Base-by-base conservation (phyloP, 2,888 invertebrate species). In the Caenorhabditis sulstoni region DNA sequence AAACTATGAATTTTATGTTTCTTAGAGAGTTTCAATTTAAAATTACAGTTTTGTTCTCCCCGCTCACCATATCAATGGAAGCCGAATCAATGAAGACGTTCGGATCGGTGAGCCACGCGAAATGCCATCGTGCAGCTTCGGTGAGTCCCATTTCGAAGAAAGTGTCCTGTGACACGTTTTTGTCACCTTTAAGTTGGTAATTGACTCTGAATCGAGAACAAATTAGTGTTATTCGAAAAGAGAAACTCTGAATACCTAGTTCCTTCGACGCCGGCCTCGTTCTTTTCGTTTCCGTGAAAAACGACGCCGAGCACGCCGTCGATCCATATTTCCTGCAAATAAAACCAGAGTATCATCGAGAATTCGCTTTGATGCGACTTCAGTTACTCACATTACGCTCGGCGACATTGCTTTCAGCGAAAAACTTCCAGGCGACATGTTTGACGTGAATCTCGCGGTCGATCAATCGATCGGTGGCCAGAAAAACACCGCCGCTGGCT, bases 21-120 rank as follows among this genome's bases (percentile, higher is more conserved):
- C n/a, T n/a, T n/a, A n/a, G n/a, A n/a, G n/a, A n/a, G n/a, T n/a
- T n/a, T n/a, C n/a, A n/a, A n/a, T n/a, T n/a, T n/a, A n/a, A n/a
- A n/a, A n/a, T n/a, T n/a, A n/a, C n/a, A n/a, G n/a, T n/a, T n/a
- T n/a, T n/a, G n/a, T n/a, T n/a, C n/a, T n/a, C n/a, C n/a, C n/a
- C n/a, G n/a, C n/a, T n/a, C n/a, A n/a, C n/a, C 73, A 73, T 73
- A 45, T 73, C 73, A 12, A 73, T 64, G 1, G 73, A 58, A 2
- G 73, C 73, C 44, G 73, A 73, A 12, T 73, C 73, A 9, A 73
- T 73, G 39, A 29, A 73, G 14, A 73, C 73, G 23, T 64, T 64
- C 3, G 73, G 49, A 35, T 73, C 73, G 0, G 73, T 58, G n/a
- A 73, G 58, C 73, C 73, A 73, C 11, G 61, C 64, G 12, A 73